Base-by-base conservation (phyloP, 2,888 invertebrate species). In the Antheraea yamamai region DNA sequence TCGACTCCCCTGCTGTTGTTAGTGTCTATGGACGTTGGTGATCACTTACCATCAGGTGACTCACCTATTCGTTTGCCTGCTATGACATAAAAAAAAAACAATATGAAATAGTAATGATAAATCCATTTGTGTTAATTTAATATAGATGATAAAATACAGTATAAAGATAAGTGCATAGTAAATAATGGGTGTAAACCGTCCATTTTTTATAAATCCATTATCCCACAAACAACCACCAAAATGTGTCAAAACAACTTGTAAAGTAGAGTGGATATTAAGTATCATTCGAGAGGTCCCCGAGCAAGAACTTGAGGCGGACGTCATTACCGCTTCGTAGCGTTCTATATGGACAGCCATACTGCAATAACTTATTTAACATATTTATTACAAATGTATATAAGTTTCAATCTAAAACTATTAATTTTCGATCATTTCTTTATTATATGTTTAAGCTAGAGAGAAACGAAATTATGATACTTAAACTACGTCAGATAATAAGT, bases 161-260 rank as follows among this genome's bases (percentile, higher is more conserved):
- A 2, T 51, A 51, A 51, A 51, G 8, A 16, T 16, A 14, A 51
- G 14, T 39, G 35, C 18, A 18, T 18, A 52, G 14, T 14, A 51
- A 3, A 14, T 12, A 52, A 52, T 16, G 0, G 8, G 2, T 23
- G 64, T 12, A 64, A 64, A 26, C 4, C 14, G 1, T 64, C 14
- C 12, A 14, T 26, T 14, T 64, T 64, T 64, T 64, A 26, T 64
- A 16, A 26, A 10, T 26, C 64, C 64, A 64, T 64, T 26, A 64
- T 64, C 64, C 64, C 14, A 26, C 64, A 26, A 26, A 64, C 64
- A 64, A 23, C 26, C 14, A 64, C 64, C 14, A 64, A 64, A 64
- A 23, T 76, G 78, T 83, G 84, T 85, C 83, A 81, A 84, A 85
- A 84, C 83, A 84, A 83, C 88, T 89, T 89, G 89, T 88, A 81